Base-by-base conservation (phyloP, 2,113 vertebrate species). In the Ageneiosus marmoratus region DNA sequence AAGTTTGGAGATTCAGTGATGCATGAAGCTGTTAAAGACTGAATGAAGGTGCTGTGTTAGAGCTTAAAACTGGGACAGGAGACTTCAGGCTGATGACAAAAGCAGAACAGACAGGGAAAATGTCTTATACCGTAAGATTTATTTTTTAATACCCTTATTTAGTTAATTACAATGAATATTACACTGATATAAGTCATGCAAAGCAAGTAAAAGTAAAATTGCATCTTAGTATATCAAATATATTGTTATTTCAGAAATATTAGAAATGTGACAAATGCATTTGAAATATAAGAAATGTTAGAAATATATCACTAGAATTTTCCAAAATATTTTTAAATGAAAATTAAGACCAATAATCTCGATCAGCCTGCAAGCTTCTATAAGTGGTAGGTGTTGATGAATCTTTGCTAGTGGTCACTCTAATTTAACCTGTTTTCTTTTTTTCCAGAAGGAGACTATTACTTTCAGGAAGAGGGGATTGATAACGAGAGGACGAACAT, bases 1-100 rank as follows among this genome's bases (percentile, higher is more conserved):
- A 90, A 65, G 87, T 91, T 86, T 76, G 88, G 77, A 83, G 86
- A 89, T 87, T 85, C 87, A 91, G 85, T 82, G 53, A 86, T 46
- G 65, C 85, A 69, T 77, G 88, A 83, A 89, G 89, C 88, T 89
- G 58, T 81, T 62, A 63, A 79, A 84, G 77, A 20, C 78, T 76
- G 72, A 53, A 75, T 58, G 62, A 85, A 77, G 56, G 78, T 60
- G 18, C n/a, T 41, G n/a, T 16, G 32, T 73, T 78, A 51, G 27
- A 76, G 79, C 48, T 46, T 67, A 79, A 41, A 41, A 78, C 56
- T 74, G 74, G 65, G 74, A 58, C 82, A 82, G 16, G 5, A 48
- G 29, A 60, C 56, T 50, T 27, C 55, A 63, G 6, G 37, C 37
- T 29, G 24, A 73, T 24, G 37, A 56, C 20, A 6, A 62, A 72